phyloP scores from a whole-genome alignment of 2,888 invertebrate species.

The Perizoma flavofasciatum region DNA sequence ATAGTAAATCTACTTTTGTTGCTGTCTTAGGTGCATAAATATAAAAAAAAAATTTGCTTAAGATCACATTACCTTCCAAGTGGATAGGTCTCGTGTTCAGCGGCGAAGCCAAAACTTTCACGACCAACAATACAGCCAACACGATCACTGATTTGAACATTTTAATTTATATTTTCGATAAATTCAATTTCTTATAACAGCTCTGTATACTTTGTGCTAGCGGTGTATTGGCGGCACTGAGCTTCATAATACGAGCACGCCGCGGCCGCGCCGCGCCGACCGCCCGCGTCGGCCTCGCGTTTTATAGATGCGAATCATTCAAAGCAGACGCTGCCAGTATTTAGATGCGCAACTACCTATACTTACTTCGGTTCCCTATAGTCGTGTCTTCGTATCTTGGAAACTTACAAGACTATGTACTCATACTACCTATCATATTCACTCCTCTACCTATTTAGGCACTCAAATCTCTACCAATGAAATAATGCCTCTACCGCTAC shows the following conservation, averaged over 20 bases:
- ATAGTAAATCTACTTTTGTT: too few relatives aligned
- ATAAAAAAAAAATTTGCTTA: too few relatives aligned
- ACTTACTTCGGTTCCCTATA: constrained; percentile 6
- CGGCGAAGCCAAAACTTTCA: constrained; percentile 48
- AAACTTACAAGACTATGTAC: not conserved
- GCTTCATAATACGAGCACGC: constrained; percentile 17
- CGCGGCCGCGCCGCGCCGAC: too few relatives aligned
- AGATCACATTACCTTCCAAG: constrained; percentile 43
- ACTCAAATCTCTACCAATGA: too few relatives aligned
- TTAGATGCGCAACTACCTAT: constrained; percentile 12
- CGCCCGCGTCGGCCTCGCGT: constrained; percentile 6
- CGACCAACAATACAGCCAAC: constrained; percentile 49
- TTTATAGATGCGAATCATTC: constrained; percentile 55
- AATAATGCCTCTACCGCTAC: too few relatives aligned
- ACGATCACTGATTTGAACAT: constrained; percentile 53
- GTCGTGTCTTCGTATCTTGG: not conserved
- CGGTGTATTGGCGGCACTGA: constrained; percentile 33
- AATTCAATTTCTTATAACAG: constrained; percentile 11
- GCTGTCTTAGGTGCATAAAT: too few relatives aligned
- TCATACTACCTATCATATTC: too few relatives aligned
- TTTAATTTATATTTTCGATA: constrained; percentile 32
- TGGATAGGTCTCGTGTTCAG: constrained; percentile 34
- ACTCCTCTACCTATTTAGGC: too few relatives aligned
- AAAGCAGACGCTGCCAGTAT: constrained; percentile 39
- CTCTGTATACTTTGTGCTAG: constrained; percentile 24